phyloP scores from a whole-genome alignment of 2,888 invertebrate species.

The Ditula angustiorana region DNA sequence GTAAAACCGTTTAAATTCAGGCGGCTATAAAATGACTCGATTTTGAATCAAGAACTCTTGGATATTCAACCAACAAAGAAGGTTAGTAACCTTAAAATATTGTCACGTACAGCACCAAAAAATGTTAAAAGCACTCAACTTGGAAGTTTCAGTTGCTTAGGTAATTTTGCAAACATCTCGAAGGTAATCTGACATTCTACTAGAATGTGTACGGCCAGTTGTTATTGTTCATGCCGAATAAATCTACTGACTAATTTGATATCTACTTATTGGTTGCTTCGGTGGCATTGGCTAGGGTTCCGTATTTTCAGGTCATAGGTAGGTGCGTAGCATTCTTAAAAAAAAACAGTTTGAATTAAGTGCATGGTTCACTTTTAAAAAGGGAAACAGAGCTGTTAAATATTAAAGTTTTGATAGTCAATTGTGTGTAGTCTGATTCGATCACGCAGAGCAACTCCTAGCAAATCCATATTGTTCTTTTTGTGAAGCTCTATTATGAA shows the following conservation, averaged over 20 bases:
- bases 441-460: no score
- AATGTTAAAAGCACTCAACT: background rate
- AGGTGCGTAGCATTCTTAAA: no score
- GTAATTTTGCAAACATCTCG: background rate
- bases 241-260: conserved; percentile 3
- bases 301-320: background rate
- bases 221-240: conserved; percentile 18
- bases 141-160: background rate
- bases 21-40: conserved; percentile 47
- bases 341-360: no score
- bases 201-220: background rate
- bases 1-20: conserved; percentile 64
- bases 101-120: background rate
- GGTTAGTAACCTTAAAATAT: background rate
- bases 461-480: no score
- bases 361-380: no score
- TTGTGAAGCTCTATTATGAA: no score
- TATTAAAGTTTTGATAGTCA: no score
- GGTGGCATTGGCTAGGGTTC: background rate
- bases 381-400: no score
- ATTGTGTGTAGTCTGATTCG: no score
- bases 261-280: background rate
- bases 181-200: background rate
- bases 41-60: conserved; percentile 40
- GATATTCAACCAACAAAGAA: conserved; percentile 1